Evolutionary conservation across 2,888 invertebrate genomes (phyloP).

Genomic region (Papilio gigon): DNA sequence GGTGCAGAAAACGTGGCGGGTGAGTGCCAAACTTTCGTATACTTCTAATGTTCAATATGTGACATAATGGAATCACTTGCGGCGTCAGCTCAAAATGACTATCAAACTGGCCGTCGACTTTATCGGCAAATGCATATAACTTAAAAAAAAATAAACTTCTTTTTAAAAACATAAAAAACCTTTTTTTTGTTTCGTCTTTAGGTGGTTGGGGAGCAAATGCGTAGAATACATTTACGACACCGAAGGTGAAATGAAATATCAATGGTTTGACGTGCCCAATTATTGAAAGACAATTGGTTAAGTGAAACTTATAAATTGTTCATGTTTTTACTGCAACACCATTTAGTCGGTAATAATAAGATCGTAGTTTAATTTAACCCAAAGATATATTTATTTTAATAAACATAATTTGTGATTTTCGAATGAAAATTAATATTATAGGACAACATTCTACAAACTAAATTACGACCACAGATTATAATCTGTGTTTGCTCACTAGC

Average conservation of each 20-base stretch:
- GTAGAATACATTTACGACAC: conserved; percentile 72
- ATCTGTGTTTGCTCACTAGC: too few species aligned
- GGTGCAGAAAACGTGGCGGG: conserved; percentile 80
- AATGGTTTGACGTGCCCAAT: conserved; percentile 83
- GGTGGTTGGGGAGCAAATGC: conserved; percentile 72
- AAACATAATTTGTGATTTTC: not conserved
- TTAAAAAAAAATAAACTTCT: too few species aligned
- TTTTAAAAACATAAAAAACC: too few species aligned
- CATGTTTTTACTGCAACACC: too few species aligned
- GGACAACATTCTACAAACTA: too few species aligned
- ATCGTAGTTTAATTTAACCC: not conserved
- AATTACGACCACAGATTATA: too few species aligned
- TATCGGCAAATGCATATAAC: too few species aligned
- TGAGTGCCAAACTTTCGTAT: conserved; percentile 61
- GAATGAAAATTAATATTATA: not conserved
- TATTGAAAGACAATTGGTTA: conserved; percentile 47
- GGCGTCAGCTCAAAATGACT: too few species aligned
- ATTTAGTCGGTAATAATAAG: too few species aligned
- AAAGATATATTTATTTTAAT: not conserved
- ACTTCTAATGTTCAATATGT: too few species aligned
- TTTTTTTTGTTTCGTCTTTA: conserved; percentile 42
- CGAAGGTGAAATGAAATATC: conserved; percentile 62
- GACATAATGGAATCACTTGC: too few species aligned
- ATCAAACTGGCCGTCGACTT: too few species aligned
- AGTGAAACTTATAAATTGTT: not conserved